Evolutionary conservation across 2,797 vertebrate genomes (phyloP), one percentile per base, ranked within the genome.

Genomic region (Molossus alvarezi): DNA sequence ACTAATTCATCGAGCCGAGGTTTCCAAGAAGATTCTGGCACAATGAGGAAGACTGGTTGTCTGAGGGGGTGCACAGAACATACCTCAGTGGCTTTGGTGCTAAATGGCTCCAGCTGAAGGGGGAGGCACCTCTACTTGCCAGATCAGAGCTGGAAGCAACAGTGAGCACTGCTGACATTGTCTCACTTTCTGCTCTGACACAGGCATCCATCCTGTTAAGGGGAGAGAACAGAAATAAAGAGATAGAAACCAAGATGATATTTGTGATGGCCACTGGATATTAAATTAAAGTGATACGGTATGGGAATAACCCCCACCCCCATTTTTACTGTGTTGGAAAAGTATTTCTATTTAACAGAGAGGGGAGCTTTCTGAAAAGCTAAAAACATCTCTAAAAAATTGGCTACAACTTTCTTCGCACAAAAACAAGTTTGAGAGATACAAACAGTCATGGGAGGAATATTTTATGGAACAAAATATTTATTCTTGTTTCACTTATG

Each of bases 391-490:
- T 91, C 58, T 41, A 6, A 75, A 48, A 95, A 93, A 77, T 48
- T 85, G 69, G 41, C 64, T 95, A 62, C 48, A 90, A 91, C 77
- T 86, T 92, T 8, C 58, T 93, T 94, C 62, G 60, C 33, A 94
- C 53, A 89, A 91, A 95, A 83, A 92, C 67, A 97, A 90, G 9
- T 85, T 77, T 88, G 37, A 96, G 65, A 96, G 91, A 91, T 96
- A 92, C 2, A 5, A 95, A 93, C 89, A 95, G 84, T 93, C 91
- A 94, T 57, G 51, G 89, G 76, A 97, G 67, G 89, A 88, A 96
- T 93, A 97, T 90, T 96, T 96, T 93, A 85, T 92, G 80, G 84
- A 92, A 97, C 87, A 96, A 97, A 95, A 95, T 98, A 97, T 97
- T 98, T 97, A 96, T 97, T 97, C 92, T 95, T 96, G 67, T 95